Percentiles rank a stretch among this genome's conserved stretches.
These are phyloP conservation scores for Indicator maculatus DNA, from an alignment of 2,113 vertebrate species.

Conservation along the genomic window DNA sequence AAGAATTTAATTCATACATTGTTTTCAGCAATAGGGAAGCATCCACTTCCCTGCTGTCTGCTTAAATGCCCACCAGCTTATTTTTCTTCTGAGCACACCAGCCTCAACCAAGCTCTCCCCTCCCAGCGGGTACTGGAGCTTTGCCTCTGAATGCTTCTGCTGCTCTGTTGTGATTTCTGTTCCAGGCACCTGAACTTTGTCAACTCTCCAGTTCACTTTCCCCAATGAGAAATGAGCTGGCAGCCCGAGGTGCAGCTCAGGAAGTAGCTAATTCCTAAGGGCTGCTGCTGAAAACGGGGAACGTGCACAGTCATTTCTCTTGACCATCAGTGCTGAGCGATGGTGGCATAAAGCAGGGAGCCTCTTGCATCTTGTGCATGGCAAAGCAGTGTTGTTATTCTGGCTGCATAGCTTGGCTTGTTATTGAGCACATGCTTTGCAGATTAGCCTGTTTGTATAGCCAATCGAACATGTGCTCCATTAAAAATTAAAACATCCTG, in stretches of 20 bases:
- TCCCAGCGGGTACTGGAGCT: not conserved
- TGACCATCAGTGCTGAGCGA: not conserved
- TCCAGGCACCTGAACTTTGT: slow-evolving; percentile 39
- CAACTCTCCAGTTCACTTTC: not conserved
- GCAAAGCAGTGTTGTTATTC: slow-evolving; percentile 77
- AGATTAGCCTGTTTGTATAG: slow-evolving; percentile 91
- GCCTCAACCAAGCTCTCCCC: not conserved
- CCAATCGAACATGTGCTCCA: slow-evolving; percentile 90
- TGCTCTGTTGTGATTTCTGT: not conserved
- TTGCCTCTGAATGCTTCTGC: not conserved
- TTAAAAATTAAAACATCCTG: slow-evolving; percentile 91
- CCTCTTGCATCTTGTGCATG: slow-evolving; percentile 31
- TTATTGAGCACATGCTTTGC: slow-evolving; percentile 89
- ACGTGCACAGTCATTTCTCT: not conserved
- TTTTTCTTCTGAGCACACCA: accelerated
- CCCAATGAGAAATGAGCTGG: not conserved
- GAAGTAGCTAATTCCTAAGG: slow-evolving; percentile 21
- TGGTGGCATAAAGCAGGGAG: slow-evolving; percentile 21
- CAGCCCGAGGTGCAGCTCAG: not conserved
- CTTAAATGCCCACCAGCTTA: slow-evolving; percentile 2
- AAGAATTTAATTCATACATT: not conserved
- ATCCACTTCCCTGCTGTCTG: not conserved
- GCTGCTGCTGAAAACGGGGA: not conserved
- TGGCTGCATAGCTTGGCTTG: slow-evolving; percentile 77
- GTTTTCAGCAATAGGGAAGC: not conserved